Base-by-base conservation (phyloP, 1,140 invertebrate species). In the Drosophila kikkawai region DNA sequence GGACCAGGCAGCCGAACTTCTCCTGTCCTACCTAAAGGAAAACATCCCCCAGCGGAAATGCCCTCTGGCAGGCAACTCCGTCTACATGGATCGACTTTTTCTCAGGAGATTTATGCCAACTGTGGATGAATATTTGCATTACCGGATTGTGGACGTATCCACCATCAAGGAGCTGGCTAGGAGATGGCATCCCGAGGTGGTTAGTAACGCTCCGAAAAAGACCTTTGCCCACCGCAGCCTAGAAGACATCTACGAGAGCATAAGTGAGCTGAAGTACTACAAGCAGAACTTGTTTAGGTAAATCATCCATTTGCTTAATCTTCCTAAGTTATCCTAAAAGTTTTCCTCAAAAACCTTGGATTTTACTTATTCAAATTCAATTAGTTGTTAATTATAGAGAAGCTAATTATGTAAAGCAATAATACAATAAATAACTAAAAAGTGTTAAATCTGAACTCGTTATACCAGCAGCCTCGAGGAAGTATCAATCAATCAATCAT, bases 111-210 rank as follows among this genome's bases (percentile, higher is more conserved):
- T 96, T 79, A 96, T 98, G 95, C 96, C 97, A 1, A 93, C 77
- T 41, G 91, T 98, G 15, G 91, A 96, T 85, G 86, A 96, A 12
- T 97, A 98, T 93, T 93, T 99, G 61, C 98, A 99, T 93, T 99
- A 99, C 93, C 95, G 98, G 86, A 96, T 98, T 26, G 96, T 99
- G 57, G 98, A 99, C 95, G 98, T 99, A 6, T 97, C 96, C 37
- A 95, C 96, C 4, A 93, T 99, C 2, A 99, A 99, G 93, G 98
- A 99, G 93, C 85, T 99, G 75, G 95, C 93, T 34, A 94, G 95
- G 55, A 92, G 97, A 26, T 98, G 98, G 97, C 95, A 96, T 93
- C 94, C 94, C 5, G 91, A 94, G 39, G 91, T 95, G 22, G 95
- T 93, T 84, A 85, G 93, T 7, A 81, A 86, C 13, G 93, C 93